Base-by-base conservation (phyloP, 2,888 invertebrate species). In the Aphidius colemani region DNA sequence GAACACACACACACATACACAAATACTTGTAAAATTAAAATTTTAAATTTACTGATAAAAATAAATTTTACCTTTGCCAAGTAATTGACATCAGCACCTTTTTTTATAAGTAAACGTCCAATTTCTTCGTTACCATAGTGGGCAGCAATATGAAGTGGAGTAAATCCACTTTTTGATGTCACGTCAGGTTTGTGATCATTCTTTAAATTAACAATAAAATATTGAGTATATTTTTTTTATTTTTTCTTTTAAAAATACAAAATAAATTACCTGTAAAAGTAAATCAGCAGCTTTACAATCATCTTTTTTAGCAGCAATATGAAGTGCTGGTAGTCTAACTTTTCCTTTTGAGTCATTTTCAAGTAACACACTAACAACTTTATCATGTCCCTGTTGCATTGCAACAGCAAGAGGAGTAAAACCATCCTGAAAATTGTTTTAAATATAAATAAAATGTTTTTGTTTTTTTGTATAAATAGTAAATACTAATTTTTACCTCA, bases 241-340 rank as follows among this genome's bases (percentile, higher is more conserved):
- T n/a, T n/a, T 18, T 18, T 18, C 13, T 18, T 18, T 18, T 18
- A 18, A 53, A 6, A 7, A 7, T 7, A 13, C 5, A 9, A 11
- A 40, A 13, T 9, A 41, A 7, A 18, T 18, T 77, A 90, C 90
- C 86, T 95, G 93, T 70, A 98, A 85, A 49, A 98, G 86, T 61
- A 98, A 85, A 10, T 93, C 92, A 3, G 98, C 98, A 6, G 98
- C 96, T 84, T 95, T 96, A 65, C 95, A 94, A 80, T 99, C 98
- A 81, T 99, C 96, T 79, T 99, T 99, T 85, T 98, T 99, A 55
- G 98, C 98, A 13, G 98, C 98, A 72, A 98, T 98, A 83, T 98
- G 98, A 61, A 99, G 85, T 1, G 98, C 98, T 2, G 98, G 98
- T 70, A 99, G 85, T 64, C 96, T 88, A 7, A 98, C 96, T 83